These are phyloP conservation scores for Epinephelus fuscoguttatus DNA, from an alignment of 2,113 vertebrate genomes.

Conservation along the genomic window DNA sequence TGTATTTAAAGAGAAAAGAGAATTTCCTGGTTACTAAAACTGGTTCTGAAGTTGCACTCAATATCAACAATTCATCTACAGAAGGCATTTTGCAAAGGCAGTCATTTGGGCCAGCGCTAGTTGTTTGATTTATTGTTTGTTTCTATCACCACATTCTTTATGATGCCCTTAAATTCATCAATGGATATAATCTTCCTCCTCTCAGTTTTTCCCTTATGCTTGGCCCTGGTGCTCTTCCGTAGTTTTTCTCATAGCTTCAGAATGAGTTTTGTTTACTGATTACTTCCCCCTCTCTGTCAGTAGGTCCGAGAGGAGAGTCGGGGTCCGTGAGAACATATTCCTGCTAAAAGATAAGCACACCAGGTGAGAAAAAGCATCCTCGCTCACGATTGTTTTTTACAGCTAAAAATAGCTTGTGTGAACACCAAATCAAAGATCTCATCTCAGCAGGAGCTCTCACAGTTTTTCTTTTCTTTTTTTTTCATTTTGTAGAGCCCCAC, in stretches of 20 bases:
- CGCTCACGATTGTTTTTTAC: background rate
- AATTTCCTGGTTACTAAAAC: too few species aligned
- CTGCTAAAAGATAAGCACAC: constrained; percentile 88
- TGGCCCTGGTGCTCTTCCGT: too few species aligned
- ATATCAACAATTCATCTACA: too few species aligned
- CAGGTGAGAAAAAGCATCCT: constrained; percentile 74
- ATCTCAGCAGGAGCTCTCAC: background rate
- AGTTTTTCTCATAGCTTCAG: background rate
- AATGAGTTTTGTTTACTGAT: background rate
- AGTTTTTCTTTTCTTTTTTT: background rate
- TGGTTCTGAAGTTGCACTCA: too few species aligned
- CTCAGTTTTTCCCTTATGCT: too few species aligned
- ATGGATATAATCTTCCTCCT: too few species aligned
- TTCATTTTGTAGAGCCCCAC: constrained; percentile 55
- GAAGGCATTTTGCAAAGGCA: too few species aligned
- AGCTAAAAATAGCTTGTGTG: constrained; percentile 9
- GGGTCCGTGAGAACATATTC: constrained; percentile 95
- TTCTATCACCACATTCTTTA: too few species aligned
- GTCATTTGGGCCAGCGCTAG: too few species aligned
- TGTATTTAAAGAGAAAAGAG: too few species aligned
- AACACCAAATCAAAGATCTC: constrained; percentile 19
- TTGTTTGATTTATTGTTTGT: too few species aligned
- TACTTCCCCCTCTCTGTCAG: constrained; percentile 74
- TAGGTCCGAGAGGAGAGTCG: constrained; percentile 89
- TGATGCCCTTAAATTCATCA: too few species aligned